Evolutionary conservation across 2,113 vertebrate species (phyloP).

Genomic region (Semnornis frantzii): DNA sequence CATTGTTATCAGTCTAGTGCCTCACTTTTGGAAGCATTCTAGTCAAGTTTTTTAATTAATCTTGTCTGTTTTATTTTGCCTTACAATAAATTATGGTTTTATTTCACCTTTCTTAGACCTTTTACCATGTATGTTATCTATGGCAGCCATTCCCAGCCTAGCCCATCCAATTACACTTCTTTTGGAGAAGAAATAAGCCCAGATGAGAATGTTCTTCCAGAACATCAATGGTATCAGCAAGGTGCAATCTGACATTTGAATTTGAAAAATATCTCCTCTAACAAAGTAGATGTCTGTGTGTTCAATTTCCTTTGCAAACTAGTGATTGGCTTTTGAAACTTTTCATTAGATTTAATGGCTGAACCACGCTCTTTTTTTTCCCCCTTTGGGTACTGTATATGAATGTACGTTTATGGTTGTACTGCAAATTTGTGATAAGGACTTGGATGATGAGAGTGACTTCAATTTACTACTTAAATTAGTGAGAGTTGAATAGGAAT

Average conservation of each 20-base stretch:
- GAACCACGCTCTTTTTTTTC: not conserved
- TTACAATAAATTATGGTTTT: not conserved
- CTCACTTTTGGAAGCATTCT: not conserved
- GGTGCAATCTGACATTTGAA: not conserved
- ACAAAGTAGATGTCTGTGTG: not conserved
- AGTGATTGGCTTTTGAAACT: not conserved
- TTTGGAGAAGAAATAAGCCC: not conserved
- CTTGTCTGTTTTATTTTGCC: not conserved
- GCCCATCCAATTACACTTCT: not conserved
- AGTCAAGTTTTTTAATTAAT: slow-evolving; percentile 11
- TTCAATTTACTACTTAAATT: not conserved
- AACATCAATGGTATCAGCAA: not conserved
- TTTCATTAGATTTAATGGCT: not conserved
- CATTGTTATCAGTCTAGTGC: not conserved
- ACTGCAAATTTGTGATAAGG: not conserved
- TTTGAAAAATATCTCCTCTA: not conserved
- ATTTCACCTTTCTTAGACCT: not conserved
- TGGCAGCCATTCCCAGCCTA: not conserved
- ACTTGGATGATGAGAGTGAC: not conserved
- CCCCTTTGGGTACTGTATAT: not conserved
- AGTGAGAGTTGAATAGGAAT: not conserved
- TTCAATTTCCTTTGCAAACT: not conserved
- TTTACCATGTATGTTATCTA: not conserved
- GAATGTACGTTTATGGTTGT: not conserved
- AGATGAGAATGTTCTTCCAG: not conserved